Percentiles rank a stretch among this genome's conserved stretches.
Evolutionary conservation across 1,140 invertebrate species (phyloP).

Genomic region (Zaprionus camerounensis): DNA sequence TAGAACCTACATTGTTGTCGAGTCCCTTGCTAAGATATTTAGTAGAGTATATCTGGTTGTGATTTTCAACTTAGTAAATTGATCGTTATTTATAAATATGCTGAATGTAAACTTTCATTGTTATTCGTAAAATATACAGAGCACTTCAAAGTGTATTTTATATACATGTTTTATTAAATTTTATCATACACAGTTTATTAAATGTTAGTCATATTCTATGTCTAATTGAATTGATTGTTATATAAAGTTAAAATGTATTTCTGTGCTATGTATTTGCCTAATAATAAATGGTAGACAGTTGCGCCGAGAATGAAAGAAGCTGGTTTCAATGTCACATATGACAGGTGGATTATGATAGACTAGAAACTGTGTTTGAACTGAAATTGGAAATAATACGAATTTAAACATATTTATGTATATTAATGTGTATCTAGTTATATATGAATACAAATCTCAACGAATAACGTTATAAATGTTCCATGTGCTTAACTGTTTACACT

Average conservation of each 20-base stretch:
- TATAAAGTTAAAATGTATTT: conserved; percentile 40
- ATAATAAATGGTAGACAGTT: neutral
- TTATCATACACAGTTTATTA: conserved; percentile 37
- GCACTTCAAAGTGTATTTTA: conserved; percentile 26
- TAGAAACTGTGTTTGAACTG: conserved; percentile 53
- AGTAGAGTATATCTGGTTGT: conserved; percentile 46
- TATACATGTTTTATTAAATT: conserved; percentile 28
- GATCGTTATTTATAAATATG: conserved; percentile 6
- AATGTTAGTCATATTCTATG: conserved; percentile 42
- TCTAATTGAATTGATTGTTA: conserved; percentile 55
- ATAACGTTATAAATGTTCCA: conserved; percentile 43
- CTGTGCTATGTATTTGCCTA: conserved; percentile 16
- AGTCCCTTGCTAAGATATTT: conserved; percentile 15
- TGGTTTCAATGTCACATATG: conserved; percentile 49
- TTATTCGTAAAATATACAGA: conserved; percentile 1
- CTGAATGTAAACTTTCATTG: conserved; percentile 6
- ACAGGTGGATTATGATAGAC: conserved; percentile 27
- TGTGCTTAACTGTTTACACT: conserved; percentile 18
- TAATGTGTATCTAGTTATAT: conserved; percentile 44
- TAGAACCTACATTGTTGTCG: conserved; percentile 16
- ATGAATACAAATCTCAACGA: conserved; percentile 1
- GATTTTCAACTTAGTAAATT: conserved; percentile 32
- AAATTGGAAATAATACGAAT: conserved; percentile 64
- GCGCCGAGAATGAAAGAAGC: conserved; percentile 1
- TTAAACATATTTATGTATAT: conserved; percentile 57